phyloP scores from a whole-genome alignment of 2,888 invertebrate species.

The Oscheius onirici region DNA sequence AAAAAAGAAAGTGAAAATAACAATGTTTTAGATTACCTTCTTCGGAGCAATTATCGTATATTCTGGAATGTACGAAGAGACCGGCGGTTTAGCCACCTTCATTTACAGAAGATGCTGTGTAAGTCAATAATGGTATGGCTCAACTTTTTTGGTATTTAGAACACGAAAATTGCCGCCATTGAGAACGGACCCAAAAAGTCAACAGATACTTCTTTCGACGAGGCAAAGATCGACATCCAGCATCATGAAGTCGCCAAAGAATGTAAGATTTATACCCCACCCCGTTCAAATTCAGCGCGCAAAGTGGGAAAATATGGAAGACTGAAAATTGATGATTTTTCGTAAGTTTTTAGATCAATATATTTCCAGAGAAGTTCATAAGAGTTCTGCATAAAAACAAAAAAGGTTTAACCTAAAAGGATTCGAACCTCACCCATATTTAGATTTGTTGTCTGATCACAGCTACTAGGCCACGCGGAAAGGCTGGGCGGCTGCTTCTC shows the following conservation, averaged over 20 bases:
- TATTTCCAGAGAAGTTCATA: too few relatives aligned
- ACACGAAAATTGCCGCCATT: conserved; percentile 11
- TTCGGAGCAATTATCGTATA: conserved; percentile 68
- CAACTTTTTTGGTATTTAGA: background rate
- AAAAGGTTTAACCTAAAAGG: too few relatives aligned
- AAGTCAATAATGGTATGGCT: conserved; percentile 2
- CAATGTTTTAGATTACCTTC: conserved; percentile 63
- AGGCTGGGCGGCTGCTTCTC: too few relatives aligned
- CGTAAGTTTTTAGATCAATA: too few relatives aligned
- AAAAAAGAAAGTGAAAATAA: background rate
- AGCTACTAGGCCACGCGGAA: too few relatives aligned
- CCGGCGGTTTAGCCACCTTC: conserved; percentile 65
- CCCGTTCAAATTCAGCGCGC: too few relatives aligned
- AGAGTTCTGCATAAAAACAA: too few relatives aligned
- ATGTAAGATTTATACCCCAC: conserved; percentile 40
- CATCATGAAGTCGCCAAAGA: conserved; percentile 54
- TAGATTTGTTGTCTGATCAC: background rate
- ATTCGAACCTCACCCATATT: too few relatives aligned
- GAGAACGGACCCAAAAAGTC: conserved; percentile 2
- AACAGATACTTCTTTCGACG: conserved; percentile 31
- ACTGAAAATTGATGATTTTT: too few relatives aligned
- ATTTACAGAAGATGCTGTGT: conserved; percentile 50
- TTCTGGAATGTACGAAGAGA: conserved; percentile 64
- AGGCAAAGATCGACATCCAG: conserved; percentile 40
- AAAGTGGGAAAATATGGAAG: background rate